Evolutionary conservation across 2,797 vertebrate species (phyloP), one percentile per base, ranked within the genome.

Genomic region (Cynodonichthys magdalenae): DNA sequence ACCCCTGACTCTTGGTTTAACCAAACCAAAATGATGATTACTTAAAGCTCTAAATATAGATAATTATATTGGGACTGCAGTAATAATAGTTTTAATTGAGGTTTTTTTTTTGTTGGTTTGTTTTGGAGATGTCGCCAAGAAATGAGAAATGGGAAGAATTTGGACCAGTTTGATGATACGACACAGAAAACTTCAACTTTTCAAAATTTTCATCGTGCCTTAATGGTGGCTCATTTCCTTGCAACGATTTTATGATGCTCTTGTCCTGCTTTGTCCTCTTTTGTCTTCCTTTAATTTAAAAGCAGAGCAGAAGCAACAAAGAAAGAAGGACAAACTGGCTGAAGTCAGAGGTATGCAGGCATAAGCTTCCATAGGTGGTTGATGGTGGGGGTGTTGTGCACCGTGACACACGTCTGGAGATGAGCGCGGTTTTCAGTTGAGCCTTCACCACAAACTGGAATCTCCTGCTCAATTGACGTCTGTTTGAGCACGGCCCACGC

Each of bases 381-480:
- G 66, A 70, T 12, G 34, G 34, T 36, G 34, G 61, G 73, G 52
- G 60, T 64, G 73, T 46, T 69, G 74, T 12, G 17, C 68, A 53
- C 53, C 12, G 52, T 69, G 76, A 85, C 84, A 84, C 71, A 63
- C 53, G 65, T 83, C 74, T 78, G 78, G 66, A 85, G 75, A 80
- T 63, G 74, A 64, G 65, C 56, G 80, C 72, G 65, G 68, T 73
- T 70, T 85, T 82, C 87, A 82, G 71, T 75, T 73, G 64, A 71
- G 83, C 55, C 83, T 78, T 59, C 71, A 87, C 89, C 85, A 72
- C 85, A 83, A 87, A 81, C 71, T 84, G 80, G 82, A 92, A 87
- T 91, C 83, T 91, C 83, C 83, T 77, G 79, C 78, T 91, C 86
- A 90, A 89, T 92, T 86, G 79, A 79, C 31, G 82, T 91, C 90